Base-by-base conservation (phyloP, 2,113 vertebrate species). In the Saccopteryx bilineata region DNA sequence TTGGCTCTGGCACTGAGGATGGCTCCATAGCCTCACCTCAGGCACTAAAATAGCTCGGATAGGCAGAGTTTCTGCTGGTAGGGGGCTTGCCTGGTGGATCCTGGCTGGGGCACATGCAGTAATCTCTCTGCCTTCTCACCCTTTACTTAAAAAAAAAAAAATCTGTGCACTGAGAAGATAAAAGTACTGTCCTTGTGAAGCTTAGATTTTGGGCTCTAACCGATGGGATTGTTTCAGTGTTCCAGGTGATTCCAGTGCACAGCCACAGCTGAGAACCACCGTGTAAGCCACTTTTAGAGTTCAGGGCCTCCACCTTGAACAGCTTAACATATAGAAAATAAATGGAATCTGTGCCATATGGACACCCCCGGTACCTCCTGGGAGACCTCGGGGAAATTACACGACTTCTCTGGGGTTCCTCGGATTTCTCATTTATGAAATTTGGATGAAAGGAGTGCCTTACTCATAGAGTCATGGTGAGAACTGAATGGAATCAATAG, bases 311-410 rank as follows among this genome's bases (percentile, higher is more conserved):
- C 60, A 23, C 50, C 79, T 63, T 75, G 31, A 69, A 6, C 2
- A 12, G 2, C 33, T 66, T 48, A 71, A 87, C 26, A 7, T 19
- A 13, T 15, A 52, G 60, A 63, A 89, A 69, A 26, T 58, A 84
- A 72, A 3, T 19, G 7, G 2, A 26, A 31, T 7, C 1, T 1
- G 4, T 68, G 68, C 50, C 31, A 4, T 63, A 3, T 8, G 28
- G 48, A 13, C 61, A 60, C 82, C 2, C 26, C 33, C 28, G 24
- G 50, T 4, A 26, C 19, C 6, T 17, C 24, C 39, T 46, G 23
- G 9, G 31, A 87, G 26, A 56, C 17, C 21, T 69, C 24, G 28
- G 66, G 61, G 19, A 68, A 72, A 39, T 65, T 50, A 33, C 13
- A 48, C 69, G 28, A 18, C 33, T 31, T 58, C 18, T 80, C 10